A percentile compares a stretch with the other conserved stretches of the same genome.
These are phyloP conservation scores for Plectropomus leopardus DNA, from an alignment of 2,113 vertebrate species.

Conservation along the genomic window DNA sequence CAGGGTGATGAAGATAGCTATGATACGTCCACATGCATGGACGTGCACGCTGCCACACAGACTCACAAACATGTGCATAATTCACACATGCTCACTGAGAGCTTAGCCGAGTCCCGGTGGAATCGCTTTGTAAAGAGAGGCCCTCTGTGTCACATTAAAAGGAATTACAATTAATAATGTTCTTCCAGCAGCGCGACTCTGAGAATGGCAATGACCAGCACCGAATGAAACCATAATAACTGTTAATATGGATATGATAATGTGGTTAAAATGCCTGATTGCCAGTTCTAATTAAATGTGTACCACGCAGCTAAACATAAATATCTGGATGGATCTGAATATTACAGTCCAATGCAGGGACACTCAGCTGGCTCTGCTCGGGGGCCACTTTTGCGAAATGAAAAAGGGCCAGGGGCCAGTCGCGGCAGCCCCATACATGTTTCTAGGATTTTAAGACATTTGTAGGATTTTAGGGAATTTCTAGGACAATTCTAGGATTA, in stretches of 20 bases:
- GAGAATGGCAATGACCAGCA: constrained; percentile 39
- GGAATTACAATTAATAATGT: constrained; percentile 73
- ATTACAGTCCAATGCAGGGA: background rate
- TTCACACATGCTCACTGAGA: constrained; percentile 48
- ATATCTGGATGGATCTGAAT: background rate
- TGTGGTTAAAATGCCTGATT: constrained; percentile 25
- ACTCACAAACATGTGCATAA: constrained; percentile 43
- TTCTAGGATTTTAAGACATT: too few species aligned
- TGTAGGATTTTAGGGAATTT: background rate
- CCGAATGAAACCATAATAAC: constrained; percentile 35
- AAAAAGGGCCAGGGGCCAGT: too few species aligned
- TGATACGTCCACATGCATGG: constrained; percentile 14
- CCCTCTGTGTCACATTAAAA: constrained; percentile 67
- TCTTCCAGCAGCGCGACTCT: constrained; percentile 46
- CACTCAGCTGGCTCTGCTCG: background rate
- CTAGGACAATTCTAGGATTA: too few species aligned
- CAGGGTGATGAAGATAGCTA: constrained; percentile 28
- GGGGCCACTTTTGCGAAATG: too few species aligned
- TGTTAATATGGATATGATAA: constrained; percentile 44
- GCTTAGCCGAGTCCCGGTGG: constrained; percentile 59
- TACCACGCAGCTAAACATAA: background rate
- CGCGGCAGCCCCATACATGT: too few species aligned
- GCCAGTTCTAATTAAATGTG: constrained; percentile 33
- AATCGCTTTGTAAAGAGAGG: constrained; percentile 59
- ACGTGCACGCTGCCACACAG: constrained; percentile 18